Base-by-base conservation (phyloP, 2,888 invertebrate species). In the Thecophora atra region DNA sequence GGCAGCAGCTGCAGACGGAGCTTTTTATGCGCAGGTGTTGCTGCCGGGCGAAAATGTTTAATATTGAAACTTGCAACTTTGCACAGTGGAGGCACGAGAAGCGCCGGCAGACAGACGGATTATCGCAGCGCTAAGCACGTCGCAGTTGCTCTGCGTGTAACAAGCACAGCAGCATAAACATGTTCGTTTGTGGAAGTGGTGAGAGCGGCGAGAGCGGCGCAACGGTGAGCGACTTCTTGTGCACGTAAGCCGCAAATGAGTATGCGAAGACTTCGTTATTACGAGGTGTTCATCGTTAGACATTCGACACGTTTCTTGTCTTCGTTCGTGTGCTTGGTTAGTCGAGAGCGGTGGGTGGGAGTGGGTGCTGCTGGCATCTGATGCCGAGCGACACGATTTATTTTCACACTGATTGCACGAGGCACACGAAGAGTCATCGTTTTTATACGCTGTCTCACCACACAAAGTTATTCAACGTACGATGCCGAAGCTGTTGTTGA, bases 261-360 rank as follows among this genome's bases (percentile, higher is more conserved):
- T 28, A 28, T 58, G 58, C 28, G 52, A 52, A 66, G 30, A 51
- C 54, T 66, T 15, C n/a, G 52, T 52, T 30, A 28, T 52, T 52
- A 66, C 28, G 24, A 51, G 66, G 47, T 47, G 26, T 66, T 52
- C 52, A 52, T 66, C 52, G 66, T 66, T 66, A 66, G 66, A 52
- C 28, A 66, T 66, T 66, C 66, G 66, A 66, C 52, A 66, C 64
- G 64, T 52, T 66, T 52, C 66, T 66, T 66, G 17, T n/a, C 52
- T 24, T 66, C 30, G 3, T 51, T 17, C n/a, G 13, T 52, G n/a
- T 47, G 47, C 47, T 47, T n/a, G n/a, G 6, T 1, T 17, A 6
- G 47, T 5, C 47, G 11, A 11, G 47, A 1, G 47, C 15, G n/a
- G 47, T 13, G 15, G 47, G 58, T 7, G 24, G 58, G 17, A 26